Evolutionary conservation across 2,797 vertebrate species (phyloP).

Genomic region (Enteromius trimaculatus): DNA sequence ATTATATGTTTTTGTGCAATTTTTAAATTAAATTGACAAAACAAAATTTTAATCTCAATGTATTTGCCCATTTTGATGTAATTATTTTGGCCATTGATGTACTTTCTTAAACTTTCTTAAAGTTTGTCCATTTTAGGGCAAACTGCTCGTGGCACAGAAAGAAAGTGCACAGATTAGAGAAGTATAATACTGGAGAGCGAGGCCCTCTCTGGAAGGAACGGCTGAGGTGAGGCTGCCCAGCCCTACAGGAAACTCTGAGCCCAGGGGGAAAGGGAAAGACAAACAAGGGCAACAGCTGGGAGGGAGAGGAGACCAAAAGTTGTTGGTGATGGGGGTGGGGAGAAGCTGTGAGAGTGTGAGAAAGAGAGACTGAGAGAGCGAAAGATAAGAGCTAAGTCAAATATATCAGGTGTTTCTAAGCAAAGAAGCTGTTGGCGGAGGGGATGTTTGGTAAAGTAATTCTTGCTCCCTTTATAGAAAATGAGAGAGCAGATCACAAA

Average conservation of each 20-base stretch:
- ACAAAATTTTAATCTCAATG: background rate
- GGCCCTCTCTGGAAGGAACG: constrained; percentile 79
- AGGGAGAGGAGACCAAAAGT: constrained; percentile 63
- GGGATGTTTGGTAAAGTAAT: constrained; percentile 49
- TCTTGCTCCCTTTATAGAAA: constrained; percentile 40
- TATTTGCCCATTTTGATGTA: constrained; percentile 5
- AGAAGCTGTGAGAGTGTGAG: constrained; percentile 38
- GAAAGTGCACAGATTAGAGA: constrained; percentile 60
- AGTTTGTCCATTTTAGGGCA: background rate
- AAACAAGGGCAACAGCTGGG: constrained; percentile 81
- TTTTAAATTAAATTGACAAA: background rate
- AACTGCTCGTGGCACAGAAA: constrained; percentile 37
- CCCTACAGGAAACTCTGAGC: constrained; percentile 80
- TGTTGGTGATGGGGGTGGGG: constrained; percentile 67
- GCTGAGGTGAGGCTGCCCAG: constrained; percentile 80
- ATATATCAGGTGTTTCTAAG: constrained; percentile 59
- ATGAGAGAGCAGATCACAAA: constrained; percentile 8
- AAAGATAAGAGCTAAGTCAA: constrained; percentile 53
- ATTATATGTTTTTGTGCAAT: background rate
- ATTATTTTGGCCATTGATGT: background rate
- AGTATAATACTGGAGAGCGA: constrained; percentile 60
- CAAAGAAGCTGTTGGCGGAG: constrained; percentile 43
- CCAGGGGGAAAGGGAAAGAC: constrained; percentile 82
- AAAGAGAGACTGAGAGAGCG: constrained; percentile 47
- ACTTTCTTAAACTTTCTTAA: background rate